Conservation (phyloP, 1,140 invertebrate genomes). For the Druon quercuslanigerum region DNA sequence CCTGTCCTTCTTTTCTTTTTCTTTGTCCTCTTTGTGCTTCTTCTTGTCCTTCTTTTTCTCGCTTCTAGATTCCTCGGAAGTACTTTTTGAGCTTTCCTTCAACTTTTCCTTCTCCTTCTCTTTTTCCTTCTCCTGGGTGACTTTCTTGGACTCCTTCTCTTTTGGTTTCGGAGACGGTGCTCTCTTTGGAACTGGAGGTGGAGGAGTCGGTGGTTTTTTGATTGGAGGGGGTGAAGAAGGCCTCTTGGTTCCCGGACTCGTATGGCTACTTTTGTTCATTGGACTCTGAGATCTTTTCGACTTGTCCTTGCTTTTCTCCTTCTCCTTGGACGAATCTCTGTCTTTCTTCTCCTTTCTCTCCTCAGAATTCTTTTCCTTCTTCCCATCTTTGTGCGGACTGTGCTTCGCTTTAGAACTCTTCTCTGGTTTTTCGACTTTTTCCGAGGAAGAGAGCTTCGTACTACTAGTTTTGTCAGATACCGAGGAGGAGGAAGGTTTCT, state of each 20-base stretch:
- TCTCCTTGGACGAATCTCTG: slow-evolving; percentile 79
- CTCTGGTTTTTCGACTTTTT: slow-evolving; percentile 79
- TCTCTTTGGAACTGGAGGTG: slow-evolving; percentile 63
- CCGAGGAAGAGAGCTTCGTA: slow-evolving; percentile 57
- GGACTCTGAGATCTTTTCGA: slow-evolving; percentile 80
- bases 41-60: slow-evolving; percentile 75
- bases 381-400: slow-evolving; percentile 76
- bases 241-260: slow-evolving; percentile 62
- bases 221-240: slow-evolving; percentile 55
- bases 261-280: slow-evolving; percentile 58
- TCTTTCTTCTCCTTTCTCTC: slow-evolving; percentile 80
- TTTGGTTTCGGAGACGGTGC: slow-evolving; percentile 74
- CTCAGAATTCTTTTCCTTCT: slow-evolving; percentile 76
- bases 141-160: slow-evolving; percentile 59
- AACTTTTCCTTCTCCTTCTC: slow-evolving; percentile 71
- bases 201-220: slow-evolving; percentile 70
- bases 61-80: slow-evolving; percentile 68
- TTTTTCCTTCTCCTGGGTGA: slow-evolving; percentile 58
- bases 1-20: slow-evolving; percentile 74
- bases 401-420: slow-evolving; percentile 78
- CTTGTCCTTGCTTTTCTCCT: slow-evolving; percentile 79
- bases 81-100: slow-evolving; percentile 60
- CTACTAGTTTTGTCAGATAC: slow-evolving; percentile 71
- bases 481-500: slow-evolving; percentile 66
- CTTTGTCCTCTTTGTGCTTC: slow-evolving; percentile 74